These are phyloP conservation scores for Bradysia coprophila DNA, from an alignment of 1,140 invertebrate species.

Conservation along the genomic window DNA sequence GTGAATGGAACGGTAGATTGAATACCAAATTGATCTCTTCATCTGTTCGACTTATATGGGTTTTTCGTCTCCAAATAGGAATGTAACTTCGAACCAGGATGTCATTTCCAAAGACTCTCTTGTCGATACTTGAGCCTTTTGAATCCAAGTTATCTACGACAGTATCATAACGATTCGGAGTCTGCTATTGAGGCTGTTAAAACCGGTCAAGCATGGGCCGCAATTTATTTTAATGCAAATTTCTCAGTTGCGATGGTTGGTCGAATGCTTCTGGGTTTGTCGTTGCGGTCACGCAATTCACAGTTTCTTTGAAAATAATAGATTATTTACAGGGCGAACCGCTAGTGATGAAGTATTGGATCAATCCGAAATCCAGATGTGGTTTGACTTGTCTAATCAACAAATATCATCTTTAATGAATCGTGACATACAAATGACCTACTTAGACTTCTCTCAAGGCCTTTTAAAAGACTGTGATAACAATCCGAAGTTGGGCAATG, in stretches of 20 bases:
- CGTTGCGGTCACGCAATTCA: neutral
- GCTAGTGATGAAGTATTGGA: constrained; percentile 57
- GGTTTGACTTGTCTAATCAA: constrained; percentile 86
- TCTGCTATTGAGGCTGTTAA: constrained; percentile 50
- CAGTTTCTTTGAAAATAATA: no score
- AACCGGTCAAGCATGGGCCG: constrained; percentile 66
- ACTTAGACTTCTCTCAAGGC: constrained; percentile 57
- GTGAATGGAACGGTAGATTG: constrained; percentile 34
- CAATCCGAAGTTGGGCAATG: constrained; percentile 60
- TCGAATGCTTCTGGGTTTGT: constrained; percentile 39
- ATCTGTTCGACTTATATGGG: neutral
- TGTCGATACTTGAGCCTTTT: constrained; percentile 56
- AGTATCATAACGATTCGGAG: constrained; percentile 43
- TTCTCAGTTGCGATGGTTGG: constrained; percentile 64
- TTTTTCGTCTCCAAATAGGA: constrained; percentile 4
- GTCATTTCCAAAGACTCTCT: constrained; percentile 48
- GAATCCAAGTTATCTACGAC: constrained; percentile 43
- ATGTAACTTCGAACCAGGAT: constrained; percentile 33
- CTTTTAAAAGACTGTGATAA: constrained; percentile 48
- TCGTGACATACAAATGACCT: constrained; percentile 58
- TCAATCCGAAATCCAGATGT: constrained; percentile 63
- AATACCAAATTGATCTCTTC: neutral
- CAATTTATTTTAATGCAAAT: constrained; percentile 66
- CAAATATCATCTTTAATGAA: constrained; percentile 73
- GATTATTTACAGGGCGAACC: constrained; percentile 37